Conservation (phyloP, 2,888 invertebrate genomes). For the Hartigia nigra region DNA sequence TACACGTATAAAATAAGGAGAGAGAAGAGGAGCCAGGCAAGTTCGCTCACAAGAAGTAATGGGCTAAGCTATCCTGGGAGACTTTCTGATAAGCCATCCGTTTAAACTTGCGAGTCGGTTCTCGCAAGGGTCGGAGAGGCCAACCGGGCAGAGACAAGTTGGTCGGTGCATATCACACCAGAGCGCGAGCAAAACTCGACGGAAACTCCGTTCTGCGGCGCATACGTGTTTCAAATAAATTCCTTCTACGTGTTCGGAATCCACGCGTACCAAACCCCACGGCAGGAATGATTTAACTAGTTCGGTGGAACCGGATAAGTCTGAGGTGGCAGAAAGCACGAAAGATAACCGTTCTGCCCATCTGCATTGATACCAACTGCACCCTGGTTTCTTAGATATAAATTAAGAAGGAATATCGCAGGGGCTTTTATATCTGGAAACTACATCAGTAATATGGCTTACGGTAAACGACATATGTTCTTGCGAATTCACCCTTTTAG, state of each 20-base stretch:
- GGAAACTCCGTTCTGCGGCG: slow-evolving; percentile 44
- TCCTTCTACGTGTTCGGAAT: slow-evolving; percentile 60
- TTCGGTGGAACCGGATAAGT: slow-evolving; percentile 34
- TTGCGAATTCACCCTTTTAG: no score
- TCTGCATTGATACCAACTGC: slow-evolving; percentile 19
- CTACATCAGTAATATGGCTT: no score
- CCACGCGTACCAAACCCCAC: slow-evolving; percentile 36
- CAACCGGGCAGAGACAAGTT: slow-evolving; percentile 31
- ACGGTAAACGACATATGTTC: no score
- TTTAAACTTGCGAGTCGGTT: slow-evolving; percentile 26
- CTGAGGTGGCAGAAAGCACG: slow-evolving; percentile 22
- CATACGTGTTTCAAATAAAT: slow-evolving; percentile 61
- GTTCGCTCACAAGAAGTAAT: slow-evolving; percentile 28
- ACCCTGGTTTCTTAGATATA: slow-evolving; percentile 19
- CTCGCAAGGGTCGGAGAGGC: slow-evolving; percentile 1
- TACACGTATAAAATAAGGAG: no score
- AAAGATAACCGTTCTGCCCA: slow-evolving; percentile 20
- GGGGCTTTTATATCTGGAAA: no score
- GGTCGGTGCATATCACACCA: slow-evolving; percentile 37
- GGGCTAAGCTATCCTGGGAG: slow-evolving; percentile 22
- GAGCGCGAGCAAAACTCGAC: slow-evolving; percentile 40
- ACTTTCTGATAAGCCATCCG: slow-evolving; percentile 35
- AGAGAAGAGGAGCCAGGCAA: no score
- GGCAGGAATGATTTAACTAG: slow-evolving; percentile 52
- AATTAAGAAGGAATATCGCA: not conserved